Percentiles rank a stretch among this genome's conserved stretches.
These are phyloP conservation scores for Monoplex corrugatus DNA, from an alignment of 2,888 invertebrate species.

Conservation along the genomic window DNA sequence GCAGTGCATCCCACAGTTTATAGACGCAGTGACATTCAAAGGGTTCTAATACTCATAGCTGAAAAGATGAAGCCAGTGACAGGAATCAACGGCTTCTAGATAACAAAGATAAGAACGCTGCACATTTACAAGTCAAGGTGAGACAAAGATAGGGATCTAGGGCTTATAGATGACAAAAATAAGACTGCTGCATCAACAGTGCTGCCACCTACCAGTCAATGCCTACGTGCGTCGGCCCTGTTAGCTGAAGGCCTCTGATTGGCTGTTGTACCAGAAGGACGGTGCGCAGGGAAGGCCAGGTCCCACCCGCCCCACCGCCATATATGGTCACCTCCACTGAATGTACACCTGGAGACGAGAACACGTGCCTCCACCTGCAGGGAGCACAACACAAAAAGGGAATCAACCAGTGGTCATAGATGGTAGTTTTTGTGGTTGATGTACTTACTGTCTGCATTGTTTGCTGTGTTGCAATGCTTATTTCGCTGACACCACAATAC, in stretches of 20 bases:
- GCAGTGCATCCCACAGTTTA: too few species aligned
- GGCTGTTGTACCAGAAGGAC: slow-evolving; percentile 66
- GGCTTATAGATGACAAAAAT: neutral
- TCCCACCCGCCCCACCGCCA: slow-evolving; percentile 45
- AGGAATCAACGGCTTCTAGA: neutral
- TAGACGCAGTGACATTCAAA: neutral
- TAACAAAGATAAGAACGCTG: neutral
- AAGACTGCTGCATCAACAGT: slow-evolving; percentile 11
- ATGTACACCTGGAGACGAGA: slow-evolving; percentile 61
- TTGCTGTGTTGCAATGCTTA: neutral
- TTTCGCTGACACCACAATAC: neutral
- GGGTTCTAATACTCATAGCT: too few species aligned
- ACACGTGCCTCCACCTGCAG: slow-evolving; percentile 68
- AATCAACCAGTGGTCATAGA: neutral
- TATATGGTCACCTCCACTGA: slow-evolving; percentile 58
- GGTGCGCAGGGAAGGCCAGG: slow-evolving; percentile 46
- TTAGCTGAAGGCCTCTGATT: slow-evolving; percentile 65
- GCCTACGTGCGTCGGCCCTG: slow-evolving; percentile 66
- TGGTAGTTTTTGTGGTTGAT: neutral
- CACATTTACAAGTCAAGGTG: neutral
- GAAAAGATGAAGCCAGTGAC: too few species aligned
- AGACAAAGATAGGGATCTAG: slow-evolving; percentile 5
- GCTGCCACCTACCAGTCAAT: slow-evolving; percentile 66
- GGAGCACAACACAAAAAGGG: slow-evolving; percentile 27
- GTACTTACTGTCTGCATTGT: neutral